Evolutionary conservation across 2,113 vertebrate species (phyloP), one percentile per base, ranked within the genome.

Genomic region (Sisor rabdophorus): DNA sequence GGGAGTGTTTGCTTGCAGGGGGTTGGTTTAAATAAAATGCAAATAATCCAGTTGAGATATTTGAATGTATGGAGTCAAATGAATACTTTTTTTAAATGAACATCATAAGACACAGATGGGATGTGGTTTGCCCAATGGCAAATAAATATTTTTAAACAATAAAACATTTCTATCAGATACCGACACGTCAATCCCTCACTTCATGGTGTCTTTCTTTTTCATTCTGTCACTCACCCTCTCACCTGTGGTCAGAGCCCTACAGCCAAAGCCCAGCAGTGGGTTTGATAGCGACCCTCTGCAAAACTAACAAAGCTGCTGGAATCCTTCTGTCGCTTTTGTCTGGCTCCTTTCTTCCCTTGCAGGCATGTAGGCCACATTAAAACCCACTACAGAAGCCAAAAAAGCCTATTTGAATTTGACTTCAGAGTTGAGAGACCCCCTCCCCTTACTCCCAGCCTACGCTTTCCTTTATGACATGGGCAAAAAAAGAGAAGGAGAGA

Each of bases 231-330:
- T 70, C 56, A 26, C 30, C 50, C 28, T 54, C 76, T 50, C 24
- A 71, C 75, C 67, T 76, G 65, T 22, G 52, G 22, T 30, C 52
- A 20, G 30, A 58, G 52, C 36, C 32, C 65, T 64, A 54, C 59
- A 69, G 76, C 67, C 60, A 32, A 72, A 73, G 68, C 72, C 50
- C 80, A 80, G 71, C 20, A 47, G 63, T 67, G 61, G 74, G 74
- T 26, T 60, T 83, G 88, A 89, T 89, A 86, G 87, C 83, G 83
- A 86, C 84, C 87, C 80, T 84, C 84, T 84, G 85, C 85, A 86
- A 89, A 91, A 89, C 87, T 83, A 89, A 90, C 87, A 88, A 58
- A 86, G 69, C 84, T 76, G 84, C 78, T 84, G 86, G 88, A 84
- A 86, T 87, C 86, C 74, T 71, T 68, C 63, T 78, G 36, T 73